A percentile compares a stretch with the other conserved stretches of the same genome.
These are phyloP conservation scores for Perizoma affinitatum DNA, from an alignment of 2,888 invertebrate genomes.

Conservation along the genomic window DNA sequence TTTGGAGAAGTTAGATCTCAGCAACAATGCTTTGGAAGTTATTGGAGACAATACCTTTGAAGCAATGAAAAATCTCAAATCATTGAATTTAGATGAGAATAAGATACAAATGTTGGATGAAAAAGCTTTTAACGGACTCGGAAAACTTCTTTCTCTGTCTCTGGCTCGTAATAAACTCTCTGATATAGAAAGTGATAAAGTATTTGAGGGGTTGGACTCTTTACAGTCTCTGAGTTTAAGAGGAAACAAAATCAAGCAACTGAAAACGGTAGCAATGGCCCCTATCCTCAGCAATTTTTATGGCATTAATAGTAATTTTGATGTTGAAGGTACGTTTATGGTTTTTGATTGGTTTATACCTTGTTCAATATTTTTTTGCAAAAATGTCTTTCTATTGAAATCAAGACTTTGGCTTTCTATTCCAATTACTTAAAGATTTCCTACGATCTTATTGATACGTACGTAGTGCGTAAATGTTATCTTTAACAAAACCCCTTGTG, in stretches of 20 bases:
- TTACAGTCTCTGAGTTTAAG: slow-evolving; percentile 62
- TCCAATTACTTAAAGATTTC: too few species aligned
- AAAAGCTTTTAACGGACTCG: slow-evolving; percentile 69
- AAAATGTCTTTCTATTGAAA: too few species aligned
- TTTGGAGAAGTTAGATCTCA: slow-evolving; percentile 88
- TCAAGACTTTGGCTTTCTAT: too few species aligned
- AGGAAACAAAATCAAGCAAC: slow-evolving; percentile 61
- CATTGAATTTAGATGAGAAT: slow-evolving; percentile 68
- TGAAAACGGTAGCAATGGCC: slow-evolving; percentile 61
- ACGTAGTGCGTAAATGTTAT: too few species aligned
- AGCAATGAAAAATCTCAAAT: slow-evolving; percentile 59
- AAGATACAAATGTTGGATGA: slow-evolving; percentile 77
- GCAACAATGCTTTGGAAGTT: slow-evolving; percentile 88
- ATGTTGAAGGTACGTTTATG: slow-evolving; percentile 64
- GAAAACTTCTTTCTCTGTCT: slow-evolving; percentile 58
- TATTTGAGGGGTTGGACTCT: slow-evolving; percentile 60
- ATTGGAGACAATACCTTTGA: slow-evolving; percentile 90
- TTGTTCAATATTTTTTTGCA: too few species aligned
- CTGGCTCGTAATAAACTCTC: slow-evolving; percentile 65
- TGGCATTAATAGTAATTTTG: slow-evolving; percentile 54
- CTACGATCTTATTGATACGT: too few species aligned
- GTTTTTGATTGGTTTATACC: too few species aligned
- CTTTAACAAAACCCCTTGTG: too few species aligned
- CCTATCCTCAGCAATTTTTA: slow-evolving; percentile 69
- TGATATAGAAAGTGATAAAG: slow-evolving; percentile 59